Conservation (phyloP, 2,888 invertebrate species). For the Chrysina gloriosa region DNA sequence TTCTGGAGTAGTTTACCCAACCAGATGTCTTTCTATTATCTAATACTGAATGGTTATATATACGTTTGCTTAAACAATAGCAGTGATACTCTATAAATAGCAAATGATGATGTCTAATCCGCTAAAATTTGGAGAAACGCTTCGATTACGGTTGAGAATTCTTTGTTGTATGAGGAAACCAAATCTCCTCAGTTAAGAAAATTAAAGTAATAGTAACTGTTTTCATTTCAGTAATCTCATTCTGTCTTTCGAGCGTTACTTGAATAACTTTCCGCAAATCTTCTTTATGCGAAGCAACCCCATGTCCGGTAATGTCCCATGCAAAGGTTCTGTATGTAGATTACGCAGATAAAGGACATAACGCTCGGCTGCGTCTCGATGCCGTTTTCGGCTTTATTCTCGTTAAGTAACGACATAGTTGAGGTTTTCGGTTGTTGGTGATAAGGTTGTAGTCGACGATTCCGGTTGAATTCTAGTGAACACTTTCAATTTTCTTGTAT, state of each 20-base stretch:
- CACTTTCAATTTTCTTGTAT: too few species aligned
- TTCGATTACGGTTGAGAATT: not conserved
- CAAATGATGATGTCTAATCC: too few species aligned
- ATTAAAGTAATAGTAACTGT: slow-evolving; percentile 36
- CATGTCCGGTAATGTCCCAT: slow-evolving; percentile 49
- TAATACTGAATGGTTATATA: too few species aligned
- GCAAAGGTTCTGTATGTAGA: slow-evolving; percentile 59
- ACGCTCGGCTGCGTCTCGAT: slow-evolving; percentile 62
- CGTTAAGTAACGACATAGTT: slow-evolving; percentile 64
- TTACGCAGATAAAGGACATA: slow-evolving; percentile 64
- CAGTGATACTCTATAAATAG: too few species aligned
- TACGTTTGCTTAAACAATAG: too few species aligned
- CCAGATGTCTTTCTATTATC: too few species aligned
- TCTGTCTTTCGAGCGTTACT: slow-evolving; percentile 37
- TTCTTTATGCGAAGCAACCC: slow-evolving; percentile 47
- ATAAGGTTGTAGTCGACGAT: slow-evolving; percentile 55
- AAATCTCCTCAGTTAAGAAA: slow-evolving; percentile 31
- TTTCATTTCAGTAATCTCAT: slow-evolving; percentile 36
- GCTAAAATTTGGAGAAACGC: not conserved
- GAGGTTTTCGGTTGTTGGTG: slow-evolving; percentile 63
- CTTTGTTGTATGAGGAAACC: not conserved
- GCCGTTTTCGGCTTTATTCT: slow-evolving; percentile 63
- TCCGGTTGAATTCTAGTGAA: slow-evolving; percentile 51
- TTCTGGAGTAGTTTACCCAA: too few species aligned
- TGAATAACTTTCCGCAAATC: slow-evolving; percentile 43